phyloP scores from a whole-genome alignment of 2,113 vertebrate genomes.

The Casuarius casuarius region DNA sequence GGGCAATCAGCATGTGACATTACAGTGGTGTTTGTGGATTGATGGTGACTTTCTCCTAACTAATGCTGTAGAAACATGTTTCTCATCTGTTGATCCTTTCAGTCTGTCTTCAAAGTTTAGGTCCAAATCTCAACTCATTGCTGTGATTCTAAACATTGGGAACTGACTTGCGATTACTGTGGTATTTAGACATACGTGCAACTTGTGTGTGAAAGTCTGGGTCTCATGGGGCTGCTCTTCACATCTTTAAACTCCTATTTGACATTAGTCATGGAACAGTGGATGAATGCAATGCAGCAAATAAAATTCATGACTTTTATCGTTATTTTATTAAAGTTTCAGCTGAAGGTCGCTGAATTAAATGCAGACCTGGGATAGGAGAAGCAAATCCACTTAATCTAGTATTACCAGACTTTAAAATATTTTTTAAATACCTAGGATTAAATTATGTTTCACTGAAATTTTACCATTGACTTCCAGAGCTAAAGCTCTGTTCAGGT shows the following conservation, averaged over 20 bases:
- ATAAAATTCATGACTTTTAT: not conserved
- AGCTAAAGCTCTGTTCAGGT: not conserved
- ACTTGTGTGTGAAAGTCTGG: not conserved
- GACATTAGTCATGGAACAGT: not conserved
- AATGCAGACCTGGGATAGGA: not conserved
- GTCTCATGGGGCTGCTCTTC: not conserved
- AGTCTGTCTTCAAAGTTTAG: not conserved
- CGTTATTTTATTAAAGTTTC: not conserved
- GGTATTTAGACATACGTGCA: not conserved
- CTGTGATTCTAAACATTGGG: not conserved
- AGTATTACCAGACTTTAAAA: not conserved
- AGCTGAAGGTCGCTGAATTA: not conserved
- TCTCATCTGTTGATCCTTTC: not conserved
- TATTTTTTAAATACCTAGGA: not conserved
- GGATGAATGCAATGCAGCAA: not conserved
- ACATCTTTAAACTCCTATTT: not conserved
- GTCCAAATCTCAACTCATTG: not conserved
- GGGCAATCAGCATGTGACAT: not conserved
- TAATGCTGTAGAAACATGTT: not conserved
- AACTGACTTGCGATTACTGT: not conserved
- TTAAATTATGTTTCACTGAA: not conserved
- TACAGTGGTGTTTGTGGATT: rapidly evolving
- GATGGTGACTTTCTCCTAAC: not conserved
- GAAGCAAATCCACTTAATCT: not conserved
- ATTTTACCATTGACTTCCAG: not conserved